Percentiles rank a stretch among this genome's conserved stretches.
Evolutionary conservation across 2,113 vertebrate genomes (phyloP).

Genomic region (Ancistrus triradiatus): DNA sequence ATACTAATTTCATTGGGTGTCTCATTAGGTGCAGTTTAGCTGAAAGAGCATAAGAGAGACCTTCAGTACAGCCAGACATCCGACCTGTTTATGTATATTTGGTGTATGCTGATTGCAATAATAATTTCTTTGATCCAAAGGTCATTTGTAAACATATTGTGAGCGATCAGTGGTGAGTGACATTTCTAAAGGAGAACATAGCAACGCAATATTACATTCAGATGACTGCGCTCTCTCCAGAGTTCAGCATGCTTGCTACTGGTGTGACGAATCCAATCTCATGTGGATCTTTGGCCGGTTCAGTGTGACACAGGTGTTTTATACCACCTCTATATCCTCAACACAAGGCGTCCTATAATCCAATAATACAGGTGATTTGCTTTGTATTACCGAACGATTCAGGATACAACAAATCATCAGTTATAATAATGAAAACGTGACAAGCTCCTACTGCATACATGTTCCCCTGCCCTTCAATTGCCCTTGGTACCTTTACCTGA

Average conservation of each 20-base stretch:
- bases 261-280: constrained; percentile 18
- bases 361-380: constrained; percentile 48
- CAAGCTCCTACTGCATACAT: constrained; percentile 38
- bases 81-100: constrained; percentile 3
- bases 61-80: constrained; percentile 51
- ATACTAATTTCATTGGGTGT: constrained; percentile 71
- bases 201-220: neutral
- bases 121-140: constrained; percentile 21
- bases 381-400: constrained; percentile 52
- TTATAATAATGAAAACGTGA: constrained; percentile 60
- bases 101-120: constrained; percentile 13
- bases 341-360: constrained; percentile 47
- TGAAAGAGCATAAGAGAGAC: constrained; percentile 66
- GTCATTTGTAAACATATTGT: constrained; percentile 22
- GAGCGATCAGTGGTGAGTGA: constrained; percentile 9
- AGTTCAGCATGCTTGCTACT: neutral
- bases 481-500: constrained; percentile 48
- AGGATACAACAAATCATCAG: constrained; percentile 48
- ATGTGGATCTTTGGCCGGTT: neutral
- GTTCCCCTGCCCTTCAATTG: constrained; percentile 56
- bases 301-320: constrained; percentile 48
- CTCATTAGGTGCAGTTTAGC: constrained; percentile 52
- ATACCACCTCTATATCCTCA: constrained; percentile 50
- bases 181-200: constrained; percentile 11
- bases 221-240: neutral